phyloP scores from a whole-genome alignment of 1,140 invertebrate genomes.

The Caenorhabditis latens region DNA sequence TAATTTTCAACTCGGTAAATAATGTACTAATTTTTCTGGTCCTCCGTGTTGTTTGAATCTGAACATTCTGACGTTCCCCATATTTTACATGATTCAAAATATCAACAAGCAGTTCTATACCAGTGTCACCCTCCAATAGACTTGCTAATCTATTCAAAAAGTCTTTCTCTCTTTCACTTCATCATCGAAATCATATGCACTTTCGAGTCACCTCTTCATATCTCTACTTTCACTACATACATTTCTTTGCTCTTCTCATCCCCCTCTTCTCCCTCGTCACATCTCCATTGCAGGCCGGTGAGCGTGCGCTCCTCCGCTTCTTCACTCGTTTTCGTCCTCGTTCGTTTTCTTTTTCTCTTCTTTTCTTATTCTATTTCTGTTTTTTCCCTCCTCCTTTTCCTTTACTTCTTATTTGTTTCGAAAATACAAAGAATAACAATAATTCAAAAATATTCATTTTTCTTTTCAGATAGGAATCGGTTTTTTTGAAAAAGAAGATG shows the following conservation, averaged over 20 bases:
- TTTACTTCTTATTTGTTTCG: neutral
- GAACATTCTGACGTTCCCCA: too few species aligned
- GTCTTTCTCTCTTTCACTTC: too few species aligned
- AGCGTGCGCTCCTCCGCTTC: conserved; percentile 9
- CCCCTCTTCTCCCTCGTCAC: neutral
- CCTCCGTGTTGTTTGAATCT: too few species aligned
- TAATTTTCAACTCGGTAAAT: too few species aligned
- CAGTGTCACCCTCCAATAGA: too few species aligned
- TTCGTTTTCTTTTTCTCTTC: neutral
- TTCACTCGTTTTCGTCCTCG: neutral
- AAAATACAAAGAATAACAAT: neutral
- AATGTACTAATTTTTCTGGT: too few species aligned
- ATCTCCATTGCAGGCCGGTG: conserved; percentile 24
- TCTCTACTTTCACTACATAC: neutral
- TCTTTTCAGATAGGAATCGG: neutral
- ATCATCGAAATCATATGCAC: neutral
- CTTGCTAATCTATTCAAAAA: too few species aligned
- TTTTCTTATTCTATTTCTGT: neutral
- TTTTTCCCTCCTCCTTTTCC: neutral
- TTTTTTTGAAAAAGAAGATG: neutral
- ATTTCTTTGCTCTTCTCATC: neutral
- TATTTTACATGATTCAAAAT: too few species aligned
- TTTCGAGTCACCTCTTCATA: conserved; percentile 3
- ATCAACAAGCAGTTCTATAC: too few species aligned
- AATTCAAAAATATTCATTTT: neutral